A percentile compares a stretch with the other conserved stretches of the same genome.
Evolutionary conservation across 35 echinoderm and acorn worm genomes (phyloP).

Genomic region (Strongylocentrotus purpuratus): DNA sequence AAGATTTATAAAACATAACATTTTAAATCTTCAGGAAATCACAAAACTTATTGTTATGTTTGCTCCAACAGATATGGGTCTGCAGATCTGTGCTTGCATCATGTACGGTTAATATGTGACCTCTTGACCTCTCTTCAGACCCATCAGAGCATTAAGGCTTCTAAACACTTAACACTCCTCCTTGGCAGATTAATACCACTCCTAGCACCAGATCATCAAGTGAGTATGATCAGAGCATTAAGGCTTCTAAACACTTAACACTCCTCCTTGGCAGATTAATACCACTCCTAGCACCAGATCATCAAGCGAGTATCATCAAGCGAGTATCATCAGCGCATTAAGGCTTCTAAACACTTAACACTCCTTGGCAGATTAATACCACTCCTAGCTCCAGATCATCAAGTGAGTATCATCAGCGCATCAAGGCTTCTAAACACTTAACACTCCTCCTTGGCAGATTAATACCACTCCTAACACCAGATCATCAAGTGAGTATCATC

Average conservation of each 20-base stretch:
- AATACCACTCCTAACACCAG: too few species aligned
- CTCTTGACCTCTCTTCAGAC: conserved; percentile 64
- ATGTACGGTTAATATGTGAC: conserved; percentile 57
- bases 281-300: too few species aligned
- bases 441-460: too few species aligned
- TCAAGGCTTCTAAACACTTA: too few species aligned
- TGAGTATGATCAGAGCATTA: not conserved
- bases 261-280: too few species aligned
- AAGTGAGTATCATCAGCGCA: too few species aligned
- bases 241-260: too few species aligned
- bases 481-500: too few species aligned
- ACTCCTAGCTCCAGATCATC: conserved; percentile 59
- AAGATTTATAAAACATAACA: too few species aligned
- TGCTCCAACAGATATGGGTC: conserved; percentile 63
- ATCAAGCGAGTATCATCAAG: too few species aligned
- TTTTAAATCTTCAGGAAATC: too few species aligned
- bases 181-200: conserved; percentile 68
- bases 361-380: conserved; percentile 69
- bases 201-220: conserved; percentile 64
- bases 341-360: conserved; percentile 62
- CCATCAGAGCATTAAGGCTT: conserved; percentile 63
- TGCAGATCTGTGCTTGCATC: conserved; percentile 67
- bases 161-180: conserved; percentile 68
- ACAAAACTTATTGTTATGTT: not conserved
- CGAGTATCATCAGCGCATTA: conserved; percentile 75